Evolutionary conservation across 2,888 invertebrate genomes (phyloP), one percentile per base, ranked within the genome.

Genomic region (Drosophila subsilvestris): DNA sequence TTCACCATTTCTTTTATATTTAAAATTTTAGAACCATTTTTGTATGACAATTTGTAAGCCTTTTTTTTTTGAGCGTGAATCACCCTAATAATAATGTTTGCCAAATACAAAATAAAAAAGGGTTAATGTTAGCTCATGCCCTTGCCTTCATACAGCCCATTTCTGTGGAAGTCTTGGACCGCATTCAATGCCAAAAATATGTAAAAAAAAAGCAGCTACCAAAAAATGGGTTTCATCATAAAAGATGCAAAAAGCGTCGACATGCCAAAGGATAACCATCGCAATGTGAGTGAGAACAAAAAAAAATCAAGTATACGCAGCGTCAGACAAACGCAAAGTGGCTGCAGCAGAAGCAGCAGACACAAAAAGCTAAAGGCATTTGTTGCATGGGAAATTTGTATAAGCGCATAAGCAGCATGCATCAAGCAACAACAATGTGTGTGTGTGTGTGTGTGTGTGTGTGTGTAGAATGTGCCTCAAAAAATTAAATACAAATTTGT

Each of bases 131-230:
- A 63, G 56, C 53, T 59, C 47, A 51, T 62, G 58, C 48, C 54
- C 65, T 45, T 62, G 10, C 17, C 27, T 43, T 29, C 44, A 61
- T 60, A 42, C 51, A 44, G 47, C 25, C 48, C 42, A 54, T 17
- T 29, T 14, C 17, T 44, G 51, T 58, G 65, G 42, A 51, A 58
- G 48, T 63, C 66, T 67, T 70, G 63, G 68, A 67, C 67, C 78
- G 48, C 74, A 69, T 83, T 82, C 86, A 82, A 88, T 88, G 84
- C 86, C 89, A 76, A 73, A 88, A 86, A 83, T 86, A 86, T 86
- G 84, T 78, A 74, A 82, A 79, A 68, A 55, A 58, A 60, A 54
- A 66, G 25, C 32, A 48, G 43, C 50, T 54, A 74, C 69, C 65
- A 56, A 68, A 78, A 79, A 66, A 63, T 45, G 48, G 70, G 67